Evolutionary conservation across 92 coral and sea anemone genomes (phyloP).

Genomic region (Porites divaricata): DNA sequence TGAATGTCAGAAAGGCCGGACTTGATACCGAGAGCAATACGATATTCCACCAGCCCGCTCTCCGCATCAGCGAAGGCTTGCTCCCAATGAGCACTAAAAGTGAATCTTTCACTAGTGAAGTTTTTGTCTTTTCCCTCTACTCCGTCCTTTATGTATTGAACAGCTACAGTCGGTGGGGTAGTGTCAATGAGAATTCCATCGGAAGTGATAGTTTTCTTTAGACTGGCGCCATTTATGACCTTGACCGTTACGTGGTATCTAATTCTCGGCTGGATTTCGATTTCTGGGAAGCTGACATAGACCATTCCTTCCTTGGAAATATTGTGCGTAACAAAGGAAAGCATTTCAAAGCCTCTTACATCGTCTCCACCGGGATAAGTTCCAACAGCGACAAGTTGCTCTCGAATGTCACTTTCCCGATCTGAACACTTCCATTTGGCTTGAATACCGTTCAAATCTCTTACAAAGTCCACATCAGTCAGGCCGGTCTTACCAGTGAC

Average conservation of each 20-base stretch:
- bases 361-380: conserved; percentile 86
- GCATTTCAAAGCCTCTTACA: conserved; percentile 49
- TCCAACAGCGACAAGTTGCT: conserved; percentile 81
- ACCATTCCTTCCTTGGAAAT: conserved; percentile 51
- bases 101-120: conserved; percentile 76
- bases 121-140: conserved; percentile 72
- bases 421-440: conserved; percentile 84
- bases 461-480: conserved; percentile 82
- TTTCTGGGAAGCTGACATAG: conserved; percentile 56
- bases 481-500: conserved; percentile 58
- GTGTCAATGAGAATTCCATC: conserved; percentile 93
- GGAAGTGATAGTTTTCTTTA: conserved; percentile 71
- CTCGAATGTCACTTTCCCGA: conserved; percentile 75
- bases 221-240: conserved; percentile 81
- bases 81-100: conserved; percentile 94
- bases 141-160: conserved; percentile 87
- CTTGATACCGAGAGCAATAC: conserved; percentile 82
- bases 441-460: conserved; percentile 69
- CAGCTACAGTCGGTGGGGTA: conserved; percentile 83
- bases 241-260: conserved; percentile 91
- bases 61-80: conserved; percentile 94
- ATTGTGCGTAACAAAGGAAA: conserved; percentile 22
- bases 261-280: conserved; percentile 61
- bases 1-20: conserved; percentile 75
- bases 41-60: conserved; percentile 86